These are phyloP conservation scores for Trichechus manatus DNA, from an alignment of 2,113 vertebrate species.

Conservation along the genomic window DNA sequence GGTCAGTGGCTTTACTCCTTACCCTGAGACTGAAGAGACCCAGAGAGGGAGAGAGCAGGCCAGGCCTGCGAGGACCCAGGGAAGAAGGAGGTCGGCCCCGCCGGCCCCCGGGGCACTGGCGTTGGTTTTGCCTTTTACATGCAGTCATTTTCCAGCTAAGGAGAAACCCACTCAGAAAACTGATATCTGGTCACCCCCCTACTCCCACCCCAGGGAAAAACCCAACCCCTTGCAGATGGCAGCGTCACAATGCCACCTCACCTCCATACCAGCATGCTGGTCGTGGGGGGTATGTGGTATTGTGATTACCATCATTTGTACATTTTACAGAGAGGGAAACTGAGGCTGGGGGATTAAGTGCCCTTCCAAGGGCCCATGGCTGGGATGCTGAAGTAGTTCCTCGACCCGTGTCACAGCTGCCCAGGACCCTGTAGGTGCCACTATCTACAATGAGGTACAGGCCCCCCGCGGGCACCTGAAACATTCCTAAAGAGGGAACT, in stretches of 20 bases:
- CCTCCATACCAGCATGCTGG: no score
- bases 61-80: neutral
- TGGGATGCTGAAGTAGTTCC: neutral
- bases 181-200: neutral
- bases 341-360: no score
- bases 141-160: neutral
- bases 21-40: neutral
- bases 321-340: no score
- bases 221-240: no score
- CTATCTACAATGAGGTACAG: no score
- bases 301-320: neutral
- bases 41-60: neutral
- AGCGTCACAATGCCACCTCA: neutral
- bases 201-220: no score
- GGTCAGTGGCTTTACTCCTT: neutral
- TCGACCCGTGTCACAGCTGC: neutral
- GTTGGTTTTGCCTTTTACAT: neutral
- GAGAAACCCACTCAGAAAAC: neutral
- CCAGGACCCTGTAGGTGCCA: neutral
- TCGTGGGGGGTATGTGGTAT: neutral
- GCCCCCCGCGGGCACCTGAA: fast-evolving
- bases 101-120: neutral
- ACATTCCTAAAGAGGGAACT: neutral
- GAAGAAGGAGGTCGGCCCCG: no score
- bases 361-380: neutral